These are phyloP conservation scores for Diarsia mendica DNA, from an alignment of 2,888 invertebrate species.

Conservation along the genomic window DNA sequence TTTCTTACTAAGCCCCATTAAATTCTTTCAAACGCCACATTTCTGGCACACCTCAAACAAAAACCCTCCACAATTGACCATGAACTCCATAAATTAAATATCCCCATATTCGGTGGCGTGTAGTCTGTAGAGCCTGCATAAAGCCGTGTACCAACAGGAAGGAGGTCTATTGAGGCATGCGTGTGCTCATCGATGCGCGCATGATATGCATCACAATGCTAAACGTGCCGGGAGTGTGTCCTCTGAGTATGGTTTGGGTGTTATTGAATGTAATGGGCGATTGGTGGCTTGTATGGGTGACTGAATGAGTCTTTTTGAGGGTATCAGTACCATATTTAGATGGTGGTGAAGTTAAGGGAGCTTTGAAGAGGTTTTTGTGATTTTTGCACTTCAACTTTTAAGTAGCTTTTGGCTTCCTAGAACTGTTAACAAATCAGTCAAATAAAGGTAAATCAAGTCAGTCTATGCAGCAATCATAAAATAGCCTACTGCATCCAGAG, in stretches of 20 bases:
- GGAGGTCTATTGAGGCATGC: slow-evolving; percentile 47
- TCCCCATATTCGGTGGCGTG: slow-evolving; percentile 51
- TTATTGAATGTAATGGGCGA: slow-evolving; percentile 27
- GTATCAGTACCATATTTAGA: neutral
- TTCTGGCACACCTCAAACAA: neutral
- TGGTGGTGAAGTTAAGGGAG: neutral
- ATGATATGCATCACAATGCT: slow-evolving; percentile 61
- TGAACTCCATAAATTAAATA: slow-evolving; percentile 41
- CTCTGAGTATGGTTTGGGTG: slow-evolving; percentile 13
- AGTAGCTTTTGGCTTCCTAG: neutral
- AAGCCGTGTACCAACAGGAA: slow-evolving; percentile 57
- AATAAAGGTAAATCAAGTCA: neutral
- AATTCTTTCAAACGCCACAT: too few species aligned
- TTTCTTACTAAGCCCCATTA: too few species aligned
- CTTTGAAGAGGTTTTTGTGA: neutral
- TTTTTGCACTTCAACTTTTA: neutral
- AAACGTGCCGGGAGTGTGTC: slow-evolving; percentile 30
- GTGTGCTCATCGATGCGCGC: slow-evolving; percentile 50
- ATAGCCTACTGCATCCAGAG: neutral
- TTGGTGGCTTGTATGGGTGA: neutral
- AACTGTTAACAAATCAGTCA: neutral
- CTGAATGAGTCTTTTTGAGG: neutral
- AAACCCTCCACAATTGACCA: neutral
- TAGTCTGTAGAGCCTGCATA: slow-evolving; percentile 38
- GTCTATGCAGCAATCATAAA: neutral